These are phyloP conservation scores for Macropus fuliginosus DNA, from an alignment of 2,797 vertebrate species.

Conservation along the genomic window DNA sequence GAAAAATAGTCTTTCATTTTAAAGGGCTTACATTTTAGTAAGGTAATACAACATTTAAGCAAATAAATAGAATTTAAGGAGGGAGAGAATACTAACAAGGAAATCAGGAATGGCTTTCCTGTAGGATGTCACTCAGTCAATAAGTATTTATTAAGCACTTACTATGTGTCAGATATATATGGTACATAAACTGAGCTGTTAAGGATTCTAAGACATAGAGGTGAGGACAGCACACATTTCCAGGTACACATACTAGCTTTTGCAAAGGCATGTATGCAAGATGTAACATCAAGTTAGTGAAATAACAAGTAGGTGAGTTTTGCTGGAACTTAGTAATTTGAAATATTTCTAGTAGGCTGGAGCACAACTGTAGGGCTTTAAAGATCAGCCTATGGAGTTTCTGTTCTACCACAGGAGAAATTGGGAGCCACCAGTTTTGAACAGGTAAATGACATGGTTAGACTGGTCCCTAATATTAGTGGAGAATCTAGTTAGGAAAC, in stretches of 20 bases:
- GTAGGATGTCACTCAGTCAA: not conserved
- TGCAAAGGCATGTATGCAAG: not conserved
- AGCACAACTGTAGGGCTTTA: not conserved
- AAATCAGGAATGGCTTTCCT: too few relatives aligned
- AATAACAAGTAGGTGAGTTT: not conserved
- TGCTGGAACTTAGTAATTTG: not conserved
- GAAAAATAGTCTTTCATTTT: too few relatives aligned
- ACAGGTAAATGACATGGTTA: not conserved
- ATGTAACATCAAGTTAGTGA: not conserved
- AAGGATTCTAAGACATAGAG: not conserved
- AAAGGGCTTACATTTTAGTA: too few relatives aligned
- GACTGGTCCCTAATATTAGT: not conserved
- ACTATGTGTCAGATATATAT: not conserved
- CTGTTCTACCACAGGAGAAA: not conserved
- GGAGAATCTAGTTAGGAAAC: not conserved
- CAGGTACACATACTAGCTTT: not conserved
- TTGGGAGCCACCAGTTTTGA: not conserved
- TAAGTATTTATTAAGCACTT: not conserved
- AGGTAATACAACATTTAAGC: too few relatives aligned
- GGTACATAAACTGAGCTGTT: conserved; percentile 3
- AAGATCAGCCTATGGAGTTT: not conserved
- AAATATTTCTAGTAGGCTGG: not conserved
- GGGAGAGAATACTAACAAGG: too few relatives aligned
- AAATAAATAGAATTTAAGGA: too few relatives aligned
- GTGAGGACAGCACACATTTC: not conserved